Conservation (phyloP, 2,113 vertebrate genomes). For the Charina bottae region DNA sequence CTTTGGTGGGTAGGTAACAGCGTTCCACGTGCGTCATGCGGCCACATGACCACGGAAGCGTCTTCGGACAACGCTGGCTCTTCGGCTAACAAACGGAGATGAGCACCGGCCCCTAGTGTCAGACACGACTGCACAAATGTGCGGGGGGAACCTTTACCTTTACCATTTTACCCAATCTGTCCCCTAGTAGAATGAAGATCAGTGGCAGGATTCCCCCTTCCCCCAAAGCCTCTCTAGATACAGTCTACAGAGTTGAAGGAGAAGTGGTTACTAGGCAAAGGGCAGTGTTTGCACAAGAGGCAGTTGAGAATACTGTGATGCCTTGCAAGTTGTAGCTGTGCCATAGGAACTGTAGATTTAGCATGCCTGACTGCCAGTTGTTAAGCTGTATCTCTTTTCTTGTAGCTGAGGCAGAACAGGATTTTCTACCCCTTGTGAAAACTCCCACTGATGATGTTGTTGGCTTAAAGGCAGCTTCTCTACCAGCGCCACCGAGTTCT, state of each 20-base stretch:
- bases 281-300: background rate
- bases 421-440: conserved; percentile 84
- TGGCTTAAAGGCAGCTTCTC: conserved; percentile 79
- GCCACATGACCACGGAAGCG: no score
- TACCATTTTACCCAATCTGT: background rate
- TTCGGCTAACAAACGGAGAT: no score
- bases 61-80: no score
- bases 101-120: no score
- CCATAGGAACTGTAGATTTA: background rate
- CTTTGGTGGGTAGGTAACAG: no score
- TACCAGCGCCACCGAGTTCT: conserved; percentile 69
- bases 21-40: no score
- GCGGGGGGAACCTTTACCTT: no score
- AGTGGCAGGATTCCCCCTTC: background rate
- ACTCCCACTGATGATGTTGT: conserved; percentile 86
- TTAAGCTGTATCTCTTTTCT: conserved; percentile 32
- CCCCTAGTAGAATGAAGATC: background rate
- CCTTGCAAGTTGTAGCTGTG: background rate
- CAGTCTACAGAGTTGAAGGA: background rate
- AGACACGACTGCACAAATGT: no score
- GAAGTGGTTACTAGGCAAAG: background rate
- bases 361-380: background rate
- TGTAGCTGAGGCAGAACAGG: conserved; percentile 58
- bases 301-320: background rate
- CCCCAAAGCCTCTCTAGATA: background rate